A percentile compares a stretch with the other conserved stretches of the same genome.
Conservation (phyloP, 1,140 invertebrate genomes). For the Amyelois transitella region DNA sequence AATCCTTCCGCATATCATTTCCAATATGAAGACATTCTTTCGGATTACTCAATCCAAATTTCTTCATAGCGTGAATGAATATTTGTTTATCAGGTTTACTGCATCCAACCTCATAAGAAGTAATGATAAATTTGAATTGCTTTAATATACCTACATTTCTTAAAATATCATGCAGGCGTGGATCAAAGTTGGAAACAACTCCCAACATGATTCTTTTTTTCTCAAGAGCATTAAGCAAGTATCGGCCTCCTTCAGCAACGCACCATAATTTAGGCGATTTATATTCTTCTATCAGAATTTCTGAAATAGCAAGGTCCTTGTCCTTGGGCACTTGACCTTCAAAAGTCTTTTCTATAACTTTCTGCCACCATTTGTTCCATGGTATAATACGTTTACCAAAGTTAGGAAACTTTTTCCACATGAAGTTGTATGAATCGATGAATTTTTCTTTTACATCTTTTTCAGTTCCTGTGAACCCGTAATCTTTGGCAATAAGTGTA, state of each 20-base stretch:
- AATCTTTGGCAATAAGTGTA: constrained; percentile 77
- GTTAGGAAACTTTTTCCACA: constrained; percentile 84
- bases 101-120: constrained; percentile 82
- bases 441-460: constrained; percentile 78
- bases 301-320: constrained; percentile 66
- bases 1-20: constrained; percentile 84
- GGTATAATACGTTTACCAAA: constrained; percentile 82
- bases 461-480: constrained; percentile 80
- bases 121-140: constrained; percentile 87
- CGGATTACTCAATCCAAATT: constrained; percentile 47
- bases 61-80: constrained; percentile 81
- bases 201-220: constrained; percentile 76
- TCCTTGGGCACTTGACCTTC: constrained; percentile 51
- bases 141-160: constrained; percentile 76
- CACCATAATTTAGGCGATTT: constrained; percentile 83
- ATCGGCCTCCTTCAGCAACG: constrained; percentile 77
- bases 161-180: constrained; percentile 82
- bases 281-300: constrained; percentile 79
- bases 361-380: constrained; percentile 89
- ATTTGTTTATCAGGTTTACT: constrained; percentile 86
- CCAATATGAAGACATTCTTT: constrained; percentile 87
- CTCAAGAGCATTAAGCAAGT: constrained; percentile 78
- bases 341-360: constrained; percentile 80
- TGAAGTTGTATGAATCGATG: constrained; percentile 76
- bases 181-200: constrained; percentile 92